phyloP scores from a whole-genome alignment of 2,113 vertebrate species.

The Oriolus oriolus region DNA sequence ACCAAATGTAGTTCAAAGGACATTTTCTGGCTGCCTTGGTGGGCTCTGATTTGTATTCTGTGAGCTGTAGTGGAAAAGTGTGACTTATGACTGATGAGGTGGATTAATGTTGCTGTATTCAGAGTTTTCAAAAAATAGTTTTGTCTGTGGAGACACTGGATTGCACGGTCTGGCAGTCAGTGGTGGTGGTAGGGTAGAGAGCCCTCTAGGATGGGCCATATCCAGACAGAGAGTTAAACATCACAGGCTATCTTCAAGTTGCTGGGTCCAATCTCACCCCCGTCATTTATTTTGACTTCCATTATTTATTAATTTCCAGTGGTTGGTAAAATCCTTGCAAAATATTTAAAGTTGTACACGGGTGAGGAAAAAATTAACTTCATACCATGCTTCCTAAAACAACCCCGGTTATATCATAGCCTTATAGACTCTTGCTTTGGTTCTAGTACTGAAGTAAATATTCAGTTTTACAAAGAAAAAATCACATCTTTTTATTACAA shows the following conservation, averaged over 20 bases:
- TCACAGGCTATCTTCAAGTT: background rate
- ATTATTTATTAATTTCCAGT: background rate
- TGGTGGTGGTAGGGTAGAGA: background rate
- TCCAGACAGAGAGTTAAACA: background rate
- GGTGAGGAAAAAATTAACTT: background rate
- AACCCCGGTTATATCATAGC: background rate
- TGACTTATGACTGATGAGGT: background rate
- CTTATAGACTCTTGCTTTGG: background rate
- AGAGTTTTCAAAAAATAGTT: background rate
- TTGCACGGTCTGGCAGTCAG: background rate
- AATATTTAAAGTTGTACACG: background rate
- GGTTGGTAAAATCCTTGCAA: background rate
- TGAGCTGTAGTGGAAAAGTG: background rate
- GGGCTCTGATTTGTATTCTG: background rate
- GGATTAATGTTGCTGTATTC: background rate
- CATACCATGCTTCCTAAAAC: background rate
- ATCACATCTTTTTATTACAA: background rate
- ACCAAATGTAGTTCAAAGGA: background rate
- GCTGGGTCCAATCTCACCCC: background rate
- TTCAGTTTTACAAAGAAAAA: background rate
- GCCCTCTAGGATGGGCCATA: background rate
- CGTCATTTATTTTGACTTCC: background rate
- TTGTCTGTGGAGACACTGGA: background rate
- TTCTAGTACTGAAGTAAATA: background rate
- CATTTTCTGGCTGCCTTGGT: background rate